Evolutionary conservation across 2,113 vertebrate genomes (phyloP).

Genomic region (Orthochromis malagaraziensis): DNA sequence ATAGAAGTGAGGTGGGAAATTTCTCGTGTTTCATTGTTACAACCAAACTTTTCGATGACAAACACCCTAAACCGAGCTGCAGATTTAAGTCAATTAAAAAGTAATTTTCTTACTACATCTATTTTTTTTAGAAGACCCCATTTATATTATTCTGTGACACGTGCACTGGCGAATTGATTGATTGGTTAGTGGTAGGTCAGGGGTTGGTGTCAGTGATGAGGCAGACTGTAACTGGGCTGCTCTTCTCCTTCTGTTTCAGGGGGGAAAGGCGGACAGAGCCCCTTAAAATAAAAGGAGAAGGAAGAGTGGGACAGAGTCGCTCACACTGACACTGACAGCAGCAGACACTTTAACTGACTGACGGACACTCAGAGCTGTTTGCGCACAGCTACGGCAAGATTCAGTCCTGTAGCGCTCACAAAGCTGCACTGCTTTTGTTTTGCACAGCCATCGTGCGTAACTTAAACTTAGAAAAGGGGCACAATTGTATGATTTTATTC

Average conservation of each 20-base stretch:
- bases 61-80: background rate
- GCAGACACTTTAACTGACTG: background rate
- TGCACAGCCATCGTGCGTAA: background rate
- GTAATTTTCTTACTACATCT: background rate
- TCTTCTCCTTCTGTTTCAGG: slow-evolving; percentile 80
- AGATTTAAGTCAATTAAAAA: background rate
- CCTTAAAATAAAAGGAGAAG: slow-evolving; percentile 72
- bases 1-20: fast-evolving
- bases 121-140: background rate
- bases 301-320: slow-evolving; percentile 46
- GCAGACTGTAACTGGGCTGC: slow-evolving; percentile 66
- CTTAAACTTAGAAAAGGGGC: background rate
- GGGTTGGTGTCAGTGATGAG: slow-evolving; percentile 24
- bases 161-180: background rate
- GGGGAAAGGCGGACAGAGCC: slow-evolving; percentile 59
- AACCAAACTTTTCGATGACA: background rate
- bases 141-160: background rate
- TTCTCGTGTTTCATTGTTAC: background rate
- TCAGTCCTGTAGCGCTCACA: background rate
- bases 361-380: background rate
- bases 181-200: background rate
- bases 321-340: slow-evolving; percentile 31
- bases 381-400: background rate
- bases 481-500: background rate
- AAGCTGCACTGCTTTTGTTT: background rate